A percentile compares a stretch with the other conserved stretches of the same genome.
phyloP scores from a whole-genome alignment of 1,140 invertebrate genomes.

The Brevipalpus yothersi region DNA sequence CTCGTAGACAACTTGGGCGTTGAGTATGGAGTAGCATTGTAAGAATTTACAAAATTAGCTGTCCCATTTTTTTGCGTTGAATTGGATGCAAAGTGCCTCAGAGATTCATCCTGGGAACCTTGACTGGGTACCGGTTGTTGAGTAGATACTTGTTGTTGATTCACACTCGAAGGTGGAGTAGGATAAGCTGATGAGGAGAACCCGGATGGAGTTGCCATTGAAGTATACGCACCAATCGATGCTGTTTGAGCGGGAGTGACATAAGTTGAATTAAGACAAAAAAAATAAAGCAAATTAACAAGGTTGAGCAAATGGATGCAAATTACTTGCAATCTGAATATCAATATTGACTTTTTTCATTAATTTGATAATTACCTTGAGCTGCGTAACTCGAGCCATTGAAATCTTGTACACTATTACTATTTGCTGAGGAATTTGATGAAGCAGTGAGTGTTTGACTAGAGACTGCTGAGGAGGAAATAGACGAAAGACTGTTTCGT shows the following conservation, averaged over 20 bases:
- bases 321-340: too few relatives aligned
- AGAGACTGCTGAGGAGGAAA: neutral
- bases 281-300: too few relatives aligned
- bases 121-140: neutral
- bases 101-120: neutral
- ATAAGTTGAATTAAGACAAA: too few relatives aligned
- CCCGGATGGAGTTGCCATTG: conserved; percentile 1
- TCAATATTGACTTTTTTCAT: too few relatives aligned
- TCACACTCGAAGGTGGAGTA: conserved; percentile 8
- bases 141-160: neutral
- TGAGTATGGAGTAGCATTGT: neutral
- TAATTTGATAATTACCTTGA: neutral
- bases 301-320: too few relatives aligned
- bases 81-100: neutral
- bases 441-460: neutral
- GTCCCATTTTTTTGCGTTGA: neutral
- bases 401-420: neutral
- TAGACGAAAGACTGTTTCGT: neutral
- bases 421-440: neutral
- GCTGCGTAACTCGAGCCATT: neutral
- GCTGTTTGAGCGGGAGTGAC: too few relatives aligned
- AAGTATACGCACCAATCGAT: conserved; percentile 1
- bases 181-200: conserved; percentile 6
- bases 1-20: neutral
- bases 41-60: neutral